Percentiles rank a stretch among this genome's conserved stretches.
Evolutionary conservation across 2,888 invertebrate genomes (phyloP).

Genomic region (Drosophila helvetica): DNA sequence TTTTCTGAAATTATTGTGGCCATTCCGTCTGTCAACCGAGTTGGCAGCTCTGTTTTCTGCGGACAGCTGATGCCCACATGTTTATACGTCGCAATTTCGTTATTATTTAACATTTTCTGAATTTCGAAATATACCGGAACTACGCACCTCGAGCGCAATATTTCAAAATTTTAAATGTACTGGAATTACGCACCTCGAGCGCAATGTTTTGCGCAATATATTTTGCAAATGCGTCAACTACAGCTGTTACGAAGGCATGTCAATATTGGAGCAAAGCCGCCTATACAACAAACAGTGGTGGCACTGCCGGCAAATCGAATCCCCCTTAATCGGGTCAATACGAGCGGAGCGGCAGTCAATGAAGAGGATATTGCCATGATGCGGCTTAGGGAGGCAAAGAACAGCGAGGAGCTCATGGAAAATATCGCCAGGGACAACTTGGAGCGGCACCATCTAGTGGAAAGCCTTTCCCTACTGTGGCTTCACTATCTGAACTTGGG

Average conservation of each 20-base stretch:
- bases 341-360: background rate
- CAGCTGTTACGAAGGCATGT: conserved; percentile 41
- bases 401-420: conserved; percentile 1
- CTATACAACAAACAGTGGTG: conserved; percentile 15
- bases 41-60: background rate
- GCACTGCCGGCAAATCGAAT: background rate
- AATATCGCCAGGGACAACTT: background rate
- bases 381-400: background rate
- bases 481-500: conserved; percentile 49
- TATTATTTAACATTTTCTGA: conserved; percentile 67
- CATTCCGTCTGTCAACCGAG: background rate
- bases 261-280: conserved; percentile 44
- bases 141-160: conserved; percentile 55
- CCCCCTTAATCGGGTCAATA: background rate
- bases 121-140: conserved; percentile 60
- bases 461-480: conserved; percentile 61
- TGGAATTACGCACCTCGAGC: conserved; percentile 50
- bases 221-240: conserved; percentile 55
- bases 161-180: conserved; percentile 61
- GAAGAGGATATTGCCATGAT: conserved; percentile 1
- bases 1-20: background rate
- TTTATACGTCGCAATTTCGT: conserved; percentile 32
- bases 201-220: conserved; percentile 51
- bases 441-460: conserved; percentile 4
- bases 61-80: conserved; percentile 52